Base-by-base conservation (phyloP, 1,140 invertebrate genomes). In the Zaprionus africanus region DNA sequence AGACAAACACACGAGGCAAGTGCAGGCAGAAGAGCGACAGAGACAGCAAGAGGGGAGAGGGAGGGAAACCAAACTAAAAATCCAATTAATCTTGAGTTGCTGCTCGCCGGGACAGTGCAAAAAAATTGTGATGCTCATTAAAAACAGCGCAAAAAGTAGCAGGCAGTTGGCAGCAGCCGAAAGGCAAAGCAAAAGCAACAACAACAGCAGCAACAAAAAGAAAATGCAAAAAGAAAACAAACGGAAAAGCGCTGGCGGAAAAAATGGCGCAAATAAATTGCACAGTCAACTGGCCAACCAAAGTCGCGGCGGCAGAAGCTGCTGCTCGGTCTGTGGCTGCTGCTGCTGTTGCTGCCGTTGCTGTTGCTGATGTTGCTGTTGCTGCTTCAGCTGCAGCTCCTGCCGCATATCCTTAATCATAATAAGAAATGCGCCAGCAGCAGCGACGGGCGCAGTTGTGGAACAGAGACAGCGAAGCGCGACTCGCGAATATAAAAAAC, bases 341-440 rank as follows among this genome's bases (percentile, higher is more conserved):
- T 15, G 38, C 38, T 41, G 38, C 5, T 41, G 43, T 26, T 46
- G 13, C 4, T 43, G 22, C 41, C 54, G 62, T 13, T 26, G 19
- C 17, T 24, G 56, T 38, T 57, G 31, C 17, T 26, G 46, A 11
- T 66, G 65, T 26, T 51, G n/a, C 36, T 57, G 59, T 34, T 41
- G 38, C 64, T 60, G 51, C 65, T 56, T 59, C 54, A 43, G 51
- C 66, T 59, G 61, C 76, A 57, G 61, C 75, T 68, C 19, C 58
- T 63, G 38, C 66, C 60, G 71, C 74, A 76, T 81, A 81, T 90
- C 74, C 81, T 88, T 88, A 85, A 90, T 88, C 85, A 88, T 88
- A 88, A 88, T 88, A 88, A 88, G 85, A 90, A 88, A 90, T 88
- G 75, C 85, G 85, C 85, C 79, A 90, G 83, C 78, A 78, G 72